A percentile compares a stretch with the other conserved stretches of the same genome.
These are phyloP conservation scores for Cataglyphis albicans DNA, from an alignment of 2,888 invertebrate species.

Conservation along the genomic window DNA sequence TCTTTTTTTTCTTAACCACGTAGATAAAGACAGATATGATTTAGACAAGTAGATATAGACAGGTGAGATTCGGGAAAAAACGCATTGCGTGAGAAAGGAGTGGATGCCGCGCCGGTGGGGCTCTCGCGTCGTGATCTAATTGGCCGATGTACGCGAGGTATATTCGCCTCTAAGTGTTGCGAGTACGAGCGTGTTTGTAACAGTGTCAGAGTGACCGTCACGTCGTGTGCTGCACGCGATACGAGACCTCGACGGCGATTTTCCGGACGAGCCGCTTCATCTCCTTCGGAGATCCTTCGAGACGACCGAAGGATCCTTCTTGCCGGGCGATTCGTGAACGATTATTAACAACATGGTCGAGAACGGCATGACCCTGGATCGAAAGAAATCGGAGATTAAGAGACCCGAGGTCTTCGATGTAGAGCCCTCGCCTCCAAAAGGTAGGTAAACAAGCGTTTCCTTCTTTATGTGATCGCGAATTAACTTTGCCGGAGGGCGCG, in stretches of 20 bases:
- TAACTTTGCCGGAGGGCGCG: background rate
- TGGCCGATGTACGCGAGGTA: constrained; percentile 77
- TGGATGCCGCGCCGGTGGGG: constrained; percentile 57
- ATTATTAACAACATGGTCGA: constrained; percentile 70
- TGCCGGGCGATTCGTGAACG: background rate
- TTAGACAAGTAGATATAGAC: background rate
- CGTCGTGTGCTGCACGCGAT: constrained; percentile 3
- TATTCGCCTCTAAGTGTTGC: constrained; percentile 80
- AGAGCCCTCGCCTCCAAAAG: constrained; percentile 71
- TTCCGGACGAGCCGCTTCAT: background rate
- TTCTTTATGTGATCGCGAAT: background rate
- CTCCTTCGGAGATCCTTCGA: background rate
- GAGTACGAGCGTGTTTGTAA: constrained; percentile 74
- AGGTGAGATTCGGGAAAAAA: constrained; percentile 48
- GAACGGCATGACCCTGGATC: constrained; percentile 75
- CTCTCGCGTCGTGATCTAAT: constrained; percentile 68
- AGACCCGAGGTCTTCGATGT: constrained; percentile 74
- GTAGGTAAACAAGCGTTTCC: constrained; percentile 66
- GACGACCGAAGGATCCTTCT: background rate
- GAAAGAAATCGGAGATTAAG: constrained; percentile 74
- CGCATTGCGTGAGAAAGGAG: constrained; percentile 34
- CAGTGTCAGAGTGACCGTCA: constrained; percentile 78
- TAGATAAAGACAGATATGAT: constrained; percentile 23
- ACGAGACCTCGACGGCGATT: background rate
- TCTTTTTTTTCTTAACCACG: background rate